Evolutionary conservation across 2,113 vertebrate species (phyloP), one percentile per base, ranked within the genome.

Genomic region (Ascaphus truei): DNA sequence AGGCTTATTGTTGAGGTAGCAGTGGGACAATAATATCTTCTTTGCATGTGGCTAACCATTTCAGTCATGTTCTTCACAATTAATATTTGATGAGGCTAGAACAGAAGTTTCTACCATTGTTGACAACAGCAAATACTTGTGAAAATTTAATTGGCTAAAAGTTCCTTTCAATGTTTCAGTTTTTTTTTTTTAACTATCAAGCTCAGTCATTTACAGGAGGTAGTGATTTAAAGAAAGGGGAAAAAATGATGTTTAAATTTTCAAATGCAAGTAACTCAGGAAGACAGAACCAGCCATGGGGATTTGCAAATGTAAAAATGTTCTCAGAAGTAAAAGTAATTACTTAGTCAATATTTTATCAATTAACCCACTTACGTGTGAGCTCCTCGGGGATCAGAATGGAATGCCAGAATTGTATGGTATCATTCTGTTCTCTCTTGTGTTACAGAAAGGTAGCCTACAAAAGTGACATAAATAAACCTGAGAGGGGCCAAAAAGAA

Each of bases 31-130:
- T 50, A 82, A 77, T 73, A 77, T 59, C 68, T 73, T 62, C 53
- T 76, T 72, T 77, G 62, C 76, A 76, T 77, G 77, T 75, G 75
- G 75, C 58, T 57, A 82, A 81, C 58, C 39, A 73, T 79, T 86
- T 79, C 72, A 78, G 79, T 76, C 78, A 76, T 82, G 75, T 72
- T 72, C 77, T 78, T 71, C 71, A 53, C 67, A 76, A 75, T 86
- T 73, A 86, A 87, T 82, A 82, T 83, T 85, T 82, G 72, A 86
- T 72, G 72, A 50, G 36, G 57, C 63, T 80, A 76, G 73, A 79
- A 83, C 71, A 81, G 78, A 82, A 82, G 79, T 82, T 82, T 85
- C 80, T 83, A 83, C 77, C 76, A 84, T 76, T 85, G 81, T 81
- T 62, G 77, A 84, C 78, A 81, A 84, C 75, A 73, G 78, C 79